These are phyloP conservation scores for Biston betularia DNA, from an alignment of 2,888 invertebrate species.

Conservation along the genomic window DNA sequence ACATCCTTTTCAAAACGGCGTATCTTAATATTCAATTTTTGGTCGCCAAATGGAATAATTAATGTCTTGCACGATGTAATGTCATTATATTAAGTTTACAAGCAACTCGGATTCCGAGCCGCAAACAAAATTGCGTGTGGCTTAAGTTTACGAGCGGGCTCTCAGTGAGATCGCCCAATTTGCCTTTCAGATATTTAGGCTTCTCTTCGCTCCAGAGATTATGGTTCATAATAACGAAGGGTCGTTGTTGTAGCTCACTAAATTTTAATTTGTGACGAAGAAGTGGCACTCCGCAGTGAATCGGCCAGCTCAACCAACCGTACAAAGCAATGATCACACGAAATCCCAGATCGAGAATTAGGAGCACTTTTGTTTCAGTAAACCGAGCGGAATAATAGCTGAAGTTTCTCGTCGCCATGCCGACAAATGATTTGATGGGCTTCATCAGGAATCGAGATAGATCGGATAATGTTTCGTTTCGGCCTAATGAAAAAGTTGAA, in stretches of 20 bases:
- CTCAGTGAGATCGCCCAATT: slow-evolving; percentile 61
- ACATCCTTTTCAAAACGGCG: not conserved
- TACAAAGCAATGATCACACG: slow-evolving; percentile 74
- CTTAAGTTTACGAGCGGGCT: slow-evolving; percentile 60
- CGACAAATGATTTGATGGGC: slow-evolving; percentile 80
- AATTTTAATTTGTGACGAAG: slow-evolving; percentile 71
- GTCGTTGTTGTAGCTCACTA: slow-evolving; percentile 65
- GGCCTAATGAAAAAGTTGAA: slow-evolving; percentile 62
- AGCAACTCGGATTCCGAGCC: slow-evolving; percentile 35
- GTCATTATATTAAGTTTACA: slow-evolving; percentile 42
- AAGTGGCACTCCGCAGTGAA: slow-evolving; percentile 55
- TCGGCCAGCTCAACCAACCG: slow-evolving; percentile 67
- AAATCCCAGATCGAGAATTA: slow-evolving; percentile 80
- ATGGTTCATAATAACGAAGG: slow-evolving; percentile 59
- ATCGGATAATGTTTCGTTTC: slow-evolving; percentile 70
- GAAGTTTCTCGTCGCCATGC: slow-evolving; percentile 76
- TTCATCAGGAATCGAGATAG: slow-evolving; percentile 70
- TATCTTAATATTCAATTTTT: slow-evolving; percentile 6
- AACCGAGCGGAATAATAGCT: slow-evolving; percentile 80
- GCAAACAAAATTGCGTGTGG: slow-evolving; percentile 49
- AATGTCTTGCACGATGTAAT: slow-evolving; percentile 29
- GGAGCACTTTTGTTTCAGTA: slow-evolving; percentile 78
- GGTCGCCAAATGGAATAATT: slow-evolving; percentile 29
- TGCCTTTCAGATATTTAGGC: slow-evolving; percentile 60
- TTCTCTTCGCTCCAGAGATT: slow-evolving; percentile 60